phyloP scores from a whole-genome alignment of 2,888 invertebrate genomes.

The Melipona bicolor region DNA sequence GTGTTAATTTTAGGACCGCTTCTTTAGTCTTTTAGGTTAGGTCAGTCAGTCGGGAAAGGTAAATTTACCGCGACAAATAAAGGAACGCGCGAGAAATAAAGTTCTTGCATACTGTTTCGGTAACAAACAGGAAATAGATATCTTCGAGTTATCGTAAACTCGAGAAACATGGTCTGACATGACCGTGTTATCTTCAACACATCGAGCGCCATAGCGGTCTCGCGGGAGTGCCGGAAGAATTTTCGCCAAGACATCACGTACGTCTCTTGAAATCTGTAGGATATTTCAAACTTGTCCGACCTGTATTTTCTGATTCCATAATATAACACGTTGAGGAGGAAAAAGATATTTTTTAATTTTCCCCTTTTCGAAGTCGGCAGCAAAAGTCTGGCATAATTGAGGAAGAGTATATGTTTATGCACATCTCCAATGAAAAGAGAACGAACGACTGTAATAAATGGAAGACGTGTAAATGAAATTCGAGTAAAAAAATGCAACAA shows the following conservation, averaged over 20 bases:
- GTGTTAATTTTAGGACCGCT: too few species aligned
- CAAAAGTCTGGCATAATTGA: too few species aligned
- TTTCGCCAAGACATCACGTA: conserved; percentile 39
- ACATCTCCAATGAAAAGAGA: neutral
- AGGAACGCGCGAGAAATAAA: neutral
- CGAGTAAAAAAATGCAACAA: neutral
- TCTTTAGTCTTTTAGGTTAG: too few species aligned
- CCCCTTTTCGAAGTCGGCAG: too few species aligned
- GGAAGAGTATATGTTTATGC: neutral
- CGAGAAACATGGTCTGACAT: conserved; percentile 43
- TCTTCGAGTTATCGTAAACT: conserved; percentile 47
- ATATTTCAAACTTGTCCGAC: conserved; percentile 19
- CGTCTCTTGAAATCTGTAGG: conserved; percentile 34
- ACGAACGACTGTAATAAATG: neutral
- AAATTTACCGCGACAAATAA: neutral
- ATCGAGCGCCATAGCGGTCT: conserved; percentile 19
- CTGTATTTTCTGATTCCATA: neutral
- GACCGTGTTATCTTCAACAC: conserved; percentile 53
- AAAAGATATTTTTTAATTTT: neutral
- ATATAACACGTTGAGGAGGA: neutral
- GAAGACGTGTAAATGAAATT: neutral
- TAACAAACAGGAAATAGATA: conserved; percentile 38
- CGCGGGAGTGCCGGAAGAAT: conserved; percentile 34
- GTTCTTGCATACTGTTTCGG: conserved; percentile 15
- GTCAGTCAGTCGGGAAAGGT: too few species aligned